Conservation (phyloP, 2,797 vertebrate species). For the Chloroceryle inda region DNA sequence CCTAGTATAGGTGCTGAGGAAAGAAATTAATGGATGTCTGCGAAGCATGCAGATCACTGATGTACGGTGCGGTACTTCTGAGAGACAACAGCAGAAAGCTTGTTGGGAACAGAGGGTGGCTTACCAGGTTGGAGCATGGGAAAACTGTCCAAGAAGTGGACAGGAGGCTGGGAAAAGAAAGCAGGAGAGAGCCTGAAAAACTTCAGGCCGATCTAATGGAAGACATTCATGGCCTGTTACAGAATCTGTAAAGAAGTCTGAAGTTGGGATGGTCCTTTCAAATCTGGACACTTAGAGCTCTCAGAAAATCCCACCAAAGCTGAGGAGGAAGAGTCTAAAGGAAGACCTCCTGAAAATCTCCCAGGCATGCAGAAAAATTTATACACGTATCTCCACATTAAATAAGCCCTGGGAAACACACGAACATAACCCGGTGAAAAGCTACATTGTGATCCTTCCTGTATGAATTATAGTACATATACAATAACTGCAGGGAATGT, state of each 20-base stretch:
- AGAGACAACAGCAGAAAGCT: not conserved
- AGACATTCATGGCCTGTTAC: not conserved
- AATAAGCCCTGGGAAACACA: conserved; percentile 3
- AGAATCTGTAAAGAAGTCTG: not conserved
- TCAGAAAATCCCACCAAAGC: not conserved
- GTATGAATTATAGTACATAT: conserved; percentile 8
- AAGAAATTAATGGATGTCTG: conserved; percentile 1
- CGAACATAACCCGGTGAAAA: conserved; percentile 37
- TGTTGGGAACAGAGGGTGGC: not conserved
- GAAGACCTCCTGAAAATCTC: not conserved
- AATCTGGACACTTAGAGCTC: not conserved
- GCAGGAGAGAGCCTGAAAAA: not conserved
- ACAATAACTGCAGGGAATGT: conserved; percentile 30
- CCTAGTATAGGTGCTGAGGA: conserved; percentile 6
- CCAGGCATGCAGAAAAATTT: not conserved
- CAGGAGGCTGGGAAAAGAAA: not conserved
- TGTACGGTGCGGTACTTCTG: rapidly evolving
- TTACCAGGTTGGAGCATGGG: not conserved
- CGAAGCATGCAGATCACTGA: not conserved
- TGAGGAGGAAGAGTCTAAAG: not conserved
- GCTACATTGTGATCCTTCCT: not conserved
- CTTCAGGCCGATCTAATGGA: not conserved
- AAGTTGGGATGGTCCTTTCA: not conserved
- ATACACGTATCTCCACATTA: not conserved
- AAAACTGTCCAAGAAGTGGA: not conserved